Percentiles rank a stretch among this genome's conserved stretches.
These are phyloP conservation scores for Hydrotaea cyrtoneurina DNA, from an alignment of 2,888 invertebrate species.

Conservation along the genomic window DNA sequence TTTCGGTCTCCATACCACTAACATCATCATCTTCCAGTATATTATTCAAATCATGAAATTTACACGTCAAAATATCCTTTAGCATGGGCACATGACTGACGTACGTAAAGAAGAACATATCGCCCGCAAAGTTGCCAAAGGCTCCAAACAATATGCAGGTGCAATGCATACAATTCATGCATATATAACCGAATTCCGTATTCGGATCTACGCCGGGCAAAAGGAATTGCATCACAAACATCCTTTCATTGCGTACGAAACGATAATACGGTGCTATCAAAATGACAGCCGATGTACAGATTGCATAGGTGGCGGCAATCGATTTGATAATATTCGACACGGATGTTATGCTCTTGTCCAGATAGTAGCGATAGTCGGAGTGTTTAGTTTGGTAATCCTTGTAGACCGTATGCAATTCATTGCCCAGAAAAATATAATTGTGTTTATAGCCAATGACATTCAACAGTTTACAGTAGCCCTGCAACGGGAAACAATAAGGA, in stretches of 20 bases:
- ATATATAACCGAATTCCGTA: slow-evolving; percentile 65
- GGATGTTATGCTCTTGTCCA: slow-evolving; percentile 60
- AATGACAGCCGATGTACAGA: slow-evolving; percentile 29
- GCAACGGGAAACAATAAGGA: background rate
- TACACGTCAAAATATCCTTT: slow-evolving; percentile 70
- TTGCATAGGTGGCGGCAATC: slow-evolving; percentile 58
- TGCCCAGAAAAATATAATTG: slow-evolving; percentile 52
- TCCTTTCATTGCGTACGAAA: slow-evolving; percentile 44
- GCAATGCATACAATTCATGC: slow-evolving; percentile 62
- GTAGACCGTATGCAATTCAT: slow-evolving; percentile 68
- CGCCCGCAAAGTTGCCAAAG: slow-evolving; percentile 72
- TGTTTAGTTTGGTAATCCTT: slow-evolving; percentile 67
- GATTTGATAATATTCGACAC: slow-evolving; percentile 59
- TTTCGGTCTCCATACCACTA: background rate
- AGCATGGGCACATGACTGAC: slow-evolving; percentile 70
- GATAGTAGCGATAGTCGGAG: slow-evolving; percentile 62
- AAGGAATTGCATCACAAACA: slow-evolving; percentile 70
- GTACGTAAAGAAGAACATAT: slow-evolving; percentile 72
- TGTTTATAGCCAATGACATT: background rate
- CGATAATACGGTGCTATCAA: slow-evolving; percentile 51
- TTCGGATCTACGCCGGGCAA: slow-evolving; percentile 69
- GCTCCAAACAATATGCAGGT: slow-evolving; percentile 65
- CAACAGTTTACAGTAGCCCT: slow-evolving; percentile 25
- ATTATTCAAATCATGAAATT: slow-evolving; percentile 71
- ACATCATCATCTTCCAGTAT: background rate